phyloP scores from a whole-genome alignment of 2,888 invertebrate species.

The Acronicta aceris region DNA sequence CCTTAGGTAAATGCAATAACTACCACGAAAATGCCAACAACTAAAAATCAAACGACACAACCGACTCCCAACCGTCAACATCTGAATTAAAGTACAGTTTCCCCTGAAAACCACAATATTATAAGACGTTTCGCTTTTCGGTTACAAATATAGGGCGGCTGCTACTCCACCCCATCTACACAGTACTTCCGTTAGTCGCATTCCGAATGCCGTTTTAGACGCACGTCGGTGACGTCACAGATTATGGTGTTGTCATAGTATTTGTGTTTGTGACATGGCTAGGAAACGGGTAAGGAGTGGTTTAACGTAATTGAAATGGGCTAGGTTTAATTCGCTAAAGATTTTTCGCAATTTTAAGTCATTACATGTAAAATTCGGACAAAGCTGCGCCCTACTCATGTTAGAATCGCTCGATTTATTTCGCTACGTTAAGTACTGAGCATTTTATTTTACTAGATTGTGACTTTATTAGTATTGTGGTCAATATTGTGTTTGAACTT shows the following conservation, averaged over 20 bases:
- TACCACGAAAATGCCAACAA: conserved; percentile 49
- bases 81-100: conserved; percentile 52
- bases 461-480: conserved; percentile 3
- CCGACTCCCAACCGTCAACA: conserved; percentile 46
- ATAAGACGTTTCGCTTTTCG: conserved; percentile 65
- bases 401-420: conserved; percentile 15
- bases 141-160: conserved; percentile 74
- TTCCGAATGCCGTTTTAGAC: conserved; percentile 62
- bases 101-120: conserved; percentile 43
- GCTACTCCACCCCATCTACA: conserved; percentile 66
- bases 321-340: conserved; percentile 45
- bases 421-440: conserved; percentile 4
- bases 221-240: conserved; percentile 57
- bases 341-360: conserved; percentile 10
- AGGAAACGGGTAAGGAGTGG: conserved; percentile 82
- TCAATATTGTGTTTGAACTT: conserved; percentile 9
- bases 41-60: conserved; percentile 36
- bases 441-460: conserved; percentile 16
- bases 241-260: conserved; percentile 61
- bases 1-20: conserved; percentile 64
- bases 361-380: conserved; percentile 1
- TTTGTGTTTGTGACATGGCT: conserved; percentile 75
- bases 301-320: conserved; percentile 44
- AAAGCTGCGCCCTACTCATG: conserved; percentile 26
- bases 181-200: conserved; percentile 70